phyloP scores from a whole-genome alignment of 64 coral and sea anemone species.

The Hydrozoanthus tunicans region DNA sequence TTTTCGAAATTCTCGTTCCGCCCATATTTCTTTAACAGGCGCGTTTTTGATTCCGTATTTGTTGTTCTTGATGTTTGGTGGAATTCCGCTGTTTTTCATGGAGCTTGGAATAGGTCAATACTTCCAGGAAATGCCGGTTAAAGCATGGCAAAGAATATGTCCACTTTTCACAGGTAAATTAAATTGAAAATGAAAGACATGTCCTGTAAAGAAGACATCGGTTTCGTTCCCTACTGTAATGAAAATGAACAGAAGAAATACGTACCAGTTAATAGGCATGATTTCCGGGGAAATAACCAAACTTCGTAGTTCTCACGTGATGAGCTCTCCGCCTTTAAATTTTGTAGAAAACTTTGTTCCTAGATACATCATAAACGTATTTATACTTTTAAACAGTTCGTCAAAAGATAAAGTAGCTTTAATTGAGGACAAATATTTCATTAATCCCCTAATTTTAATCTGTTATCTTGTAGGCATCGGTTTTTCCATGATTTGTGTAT shows the following conservation, averaged over 20 bases:
- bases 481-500: conserved; percentile 71
- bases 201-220: not conserved
- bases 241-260: too few species aligned
- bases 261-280: too few species aligned
- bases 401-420: too few species aligned
- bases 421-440: too few species aligned
- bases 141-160: conserved; percentile 73
- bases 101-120: conserved; percentile 75
- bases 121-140: conserved; percentile 68
- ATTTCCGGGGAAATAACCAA: too few species aligned
- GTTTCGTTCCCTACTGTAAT: not conserved
- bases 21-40: conserved; percentile 12
- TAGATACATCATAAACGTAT: too few species aligned
- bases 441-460: not conserved
- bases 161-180: conserved; percentile 66
- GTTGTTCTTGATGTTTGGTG: conserved; percentile 66
- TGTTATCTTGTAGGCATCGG: conserved; percentile 73
- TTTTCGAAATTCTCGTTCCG: not conserved
- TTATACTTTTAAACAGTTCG: too few species aligned
- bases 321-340: too few species aligned
- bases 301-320: too few species aligned
- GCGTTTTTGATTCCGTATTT: conserved; percentile 87
- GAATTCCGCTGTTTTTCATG: conserved; percentile 83
- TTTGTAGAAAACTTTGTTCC: too few species aligned
- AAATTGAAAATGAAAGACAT: not conserved